Percentiles rank a stretch among this genome's conserved stretches.
phyloP scores from a whole-genome alignment of 1,140 invertebrate species.

The Drosophila pruinosa region DNA sequence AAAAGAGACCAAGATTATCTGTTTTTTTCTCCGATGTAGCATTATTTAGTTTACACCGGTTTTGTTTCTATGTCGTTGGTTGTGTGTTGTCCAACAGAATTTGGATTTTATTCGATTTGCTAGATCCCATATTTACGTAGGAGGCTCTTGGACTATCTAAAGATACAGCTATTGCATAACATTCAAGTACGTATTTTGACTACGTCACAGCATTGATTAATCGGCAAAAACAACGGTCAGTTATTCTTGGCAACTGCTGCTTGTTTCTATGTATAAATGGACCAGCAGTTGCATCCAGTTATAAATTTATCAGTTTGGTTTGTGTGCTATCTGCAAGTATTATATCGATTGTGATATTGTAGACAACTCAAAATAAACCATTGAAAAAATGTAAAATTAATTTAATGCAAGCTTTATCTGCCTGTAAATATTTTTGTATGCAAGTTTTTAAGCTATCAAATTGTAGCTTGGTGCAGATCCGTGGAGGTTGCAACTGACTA shows the following conservation, averaged over 20 bases:
- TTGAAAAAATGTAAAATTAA: neutral
- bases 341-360: neutral
- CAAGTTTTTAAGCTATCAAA: too few species aligned
- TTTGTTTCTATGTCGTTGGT: too few species aligned
- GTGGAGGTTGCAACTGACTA: too few species aligned
- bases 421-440: neutral
- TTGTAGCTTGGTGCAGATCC: too few species aligned
- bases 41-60: slow-evolving; percentile 11
- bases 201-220: slow-evolving; percentile 6
- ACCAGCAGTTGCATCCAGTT: neutral
- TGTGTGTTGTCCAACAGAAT: too few species aligned
- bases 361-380: neutral
- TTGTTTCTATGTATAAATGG: neutral
- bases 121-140: slow-evolving; percentile 11
- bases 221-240: neutral
- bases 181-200: slow-evolving; percentile 7
- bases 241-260: neutral
- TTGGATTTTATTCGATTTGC: neutral
- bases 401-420: neutral
- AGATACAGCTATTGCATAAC: neutral
- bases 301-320: neutral
- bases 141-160: neutral
- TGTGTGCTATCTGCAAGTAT: neutral
- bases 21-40: slow-evolving; percentile 5
- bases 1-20: slow-evolving; percentile 21